These are phyloP conservation scores for Sebastes melanostomus DNA, from an alignment of 2,797 vertebrate genomes.

Conservation along the genomic window DNA sequence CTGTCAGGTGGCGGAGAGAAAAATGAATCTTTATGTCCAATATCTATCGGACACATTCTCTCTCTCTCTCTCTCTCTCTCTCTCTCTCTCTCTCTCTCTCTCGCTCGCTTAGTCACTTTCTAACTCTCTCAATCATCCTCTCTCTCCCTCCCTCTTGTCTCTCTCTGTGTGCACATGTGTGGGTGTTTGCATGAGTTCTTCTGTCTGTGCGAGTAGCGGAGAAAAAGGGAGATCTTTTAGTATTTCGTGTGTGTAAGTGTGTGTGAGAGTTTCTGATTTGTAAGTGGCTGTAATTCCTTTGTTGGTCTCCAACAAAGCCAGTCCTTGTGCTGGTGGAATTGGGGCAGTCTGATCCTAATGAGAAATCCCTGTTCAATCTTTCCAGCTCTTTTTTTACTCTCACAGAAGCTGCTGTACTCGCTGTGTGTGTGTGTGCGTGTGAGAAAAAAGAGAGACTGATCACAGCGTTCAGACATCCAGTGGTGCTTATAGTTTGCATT, in stretches of 20 bases:
- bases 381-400: slow-evolving; percentile 60
- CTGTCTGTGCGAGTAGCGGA: slow-evolving; percentile 22
- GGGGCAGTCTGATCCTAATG: slow-evolving; percentile 78
- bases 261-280: slow-evolving; percentile 41
- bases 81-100: background rate
- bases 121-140: slow-evolving; percentile 30
- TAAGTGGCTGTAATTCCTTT: slow-evolving; percentile 76
- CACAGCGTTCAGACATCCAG: slow-evolving; percentile 33
- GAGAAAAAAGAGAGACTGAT: slow-evolving; percentile 1
- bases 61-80: background rate
- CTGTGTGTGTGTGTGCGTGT: background rate
- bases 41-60: slow-evolving; percentile 57
- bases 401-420: slow-evolving; percentile 31
- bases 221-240: slow-evolving; percentile 29
- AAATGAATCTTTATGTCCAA: slow-evolving; percentile 62
- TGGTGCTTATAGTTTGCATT: slow-evolving; percentile 55
- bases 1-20: slow-evolving; percentile 48
- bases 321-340: slow-evolving; percentile 77
- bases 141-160: background rate
- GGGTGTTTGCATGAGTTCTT: slow-evolving; percentile 43
- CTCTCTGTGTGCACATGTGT: slow-evolving; percentile 38
- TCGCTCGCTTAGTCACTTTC: background rate
- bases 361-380: slow-evolving; percentile 76
- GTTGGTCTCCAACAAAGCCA: slow-evolving; percentile 74
- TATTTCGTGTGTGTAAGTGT: slow-evolving; percentile 9